Conservation (phyloP, 1,140 invertebrate species). For the Metopolophium dirhodum region DNA sequence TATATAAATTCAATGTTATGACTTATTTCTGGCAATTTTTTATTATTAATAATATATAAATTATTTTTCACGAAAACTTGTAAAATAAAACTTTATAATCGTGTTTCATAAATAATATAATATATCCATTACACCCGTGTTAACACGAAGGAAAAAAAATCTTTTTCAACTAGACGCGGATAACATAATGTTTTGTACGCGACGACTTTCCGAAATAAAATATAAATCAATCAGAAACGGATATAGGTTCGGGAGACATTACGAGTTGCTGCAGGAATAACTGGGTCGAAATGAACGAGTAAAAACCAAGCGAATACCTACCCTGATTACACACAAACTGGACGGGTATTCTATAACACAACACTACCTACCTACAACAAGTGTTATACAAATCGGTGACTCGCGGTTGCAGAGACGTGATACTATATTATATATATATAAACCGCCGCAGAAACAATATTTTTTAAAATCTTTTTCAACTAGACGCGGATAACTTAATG, state of each 20-base stretch:
- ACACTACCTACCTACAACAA: too few species aligned
- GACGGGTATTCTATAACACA: too few species aligned
- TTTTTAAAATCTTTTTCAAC: neutral
- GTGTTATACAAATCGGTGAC: too few species aligned
- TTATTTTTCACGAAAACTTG: neutral
- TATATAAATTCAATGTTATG: neutral
- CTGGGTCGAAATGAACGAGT: too few species aligned
- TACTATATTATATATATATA: too few species aligned
- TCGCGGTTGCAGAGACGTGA: too few species aligned
- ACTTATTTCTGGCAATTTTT: neutral
- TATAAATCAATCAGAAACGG: neutral
- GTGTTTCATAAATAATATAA: neutral
- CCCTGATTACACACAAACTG: too few species aligned
- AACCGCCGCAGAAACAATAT: too few species aligned
- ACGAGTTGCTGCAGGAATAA: too few species aligned
- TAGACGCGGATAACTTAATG: neutral
- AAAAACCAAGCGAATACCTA: neutral
- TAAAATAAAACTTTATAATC: neutral
- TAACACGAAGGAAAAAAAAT: neutral
- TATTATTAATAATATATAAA: neutral
- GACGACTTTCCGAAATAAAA: neutral
- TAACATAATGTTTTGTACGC: neutral
- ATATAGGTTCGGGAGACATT: too few species aligned
- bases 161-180: neutral
- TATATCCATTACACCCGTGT: neutral